phyloP scores from a whole-genome alignment of 2,113 vertebrate species.

The Rousettus leschenaultii region DNA sequence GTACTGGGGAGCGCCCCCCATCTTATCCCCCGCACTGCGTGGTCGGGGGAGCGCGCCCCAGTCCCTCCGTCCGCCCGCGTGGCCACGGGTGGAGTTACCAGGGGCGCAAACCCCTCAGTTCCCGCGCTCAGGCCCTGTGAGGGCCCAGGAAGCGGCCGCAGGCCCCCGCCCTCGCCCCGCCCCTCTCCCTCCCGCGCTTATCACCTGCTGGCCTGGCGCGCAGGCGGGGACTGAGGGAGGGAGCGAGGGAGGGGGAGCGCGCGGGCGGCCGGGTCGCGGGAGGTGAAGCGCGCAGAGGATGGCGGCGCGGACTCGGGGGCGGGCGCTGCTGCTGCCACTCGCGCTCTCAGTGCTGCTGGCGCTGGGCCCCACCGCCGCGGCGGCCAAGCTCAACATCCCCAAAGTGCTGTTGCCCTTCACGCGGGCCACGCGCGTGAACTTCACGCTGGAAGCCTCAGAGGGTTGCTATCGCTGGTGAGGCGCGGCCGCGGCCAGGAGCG shows the following conservation, averaged over 20 bases:
- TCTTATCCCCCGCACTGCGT: neutral
- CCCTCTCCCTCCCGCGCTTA: neutral
- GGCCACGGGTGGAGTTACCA: neutral
- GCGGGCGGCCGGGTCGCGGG: neutral
- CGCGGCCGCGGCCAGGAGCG: neutral
- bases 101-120: neutral
- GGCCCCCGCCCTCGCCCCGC: slow-evolving; percentile 6
- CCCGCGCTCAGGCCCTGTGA: neutral
- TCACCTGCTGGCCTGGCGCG: slow-evolving; percentile 60
- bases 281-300: slow-evolving; percentile 50
- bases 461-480: slow-evolving; percentile 98
- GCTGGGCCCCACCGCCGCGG: neutral
- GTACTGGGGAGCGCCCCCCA: neutral
- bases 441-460: slow-evolving; percentile 92
- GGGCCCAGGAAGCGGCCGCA: neutral
- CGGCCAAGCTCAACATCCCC: slow-evolving; percentile 92
- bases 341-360: slow-evolving; percentile 15
- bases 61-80: neutral
- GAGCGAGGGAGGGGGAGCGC: neutral
- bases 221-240: neutral
- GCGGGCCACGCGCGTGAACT: slow-evolving; percentile 90
- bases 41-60: neutral
- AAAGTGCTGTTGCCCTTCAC: slow-evolving; percentile 93
- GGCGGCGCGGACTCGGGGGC: slow-evolving; percentile 24
- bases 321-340: neutral